A percentile compares a stretch with the other conserved stretches of the same genome.
Conservation (phyloP, 2,113 vertebrate genomes). For the Eira barbara region DNA sequence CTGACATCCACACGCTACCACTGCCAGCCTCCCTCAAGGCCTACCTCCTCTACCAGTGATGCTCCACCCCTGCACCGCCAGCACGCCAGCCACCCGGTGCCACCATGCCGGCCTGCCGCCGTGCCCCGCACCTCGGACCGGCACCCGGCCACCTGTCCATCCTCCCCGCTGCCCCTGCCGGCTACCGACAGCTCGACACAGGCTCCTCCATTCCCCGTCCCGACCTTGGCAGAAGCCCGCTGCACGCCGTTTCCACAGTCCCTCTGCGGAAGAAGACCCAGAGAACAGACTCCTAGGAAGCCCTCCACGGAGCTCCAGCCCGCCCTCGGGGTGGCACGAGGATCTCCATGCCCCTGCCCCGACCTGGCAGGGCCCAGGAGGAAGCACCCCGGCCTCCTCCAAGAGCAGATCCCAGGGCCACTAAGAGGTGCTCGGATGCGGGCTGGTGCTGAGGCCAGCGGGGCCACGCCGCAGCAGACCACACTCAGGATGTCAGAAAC, state of each 20-base stretch:
- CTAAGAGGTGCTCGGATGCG: conserved; percentile 33
- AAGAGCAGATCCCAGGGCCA: neutral
- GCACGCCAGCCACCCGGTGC: neutral
- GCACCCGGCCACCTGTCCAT: conserved; percentile 29
- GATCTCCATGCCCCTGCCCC: neutral
- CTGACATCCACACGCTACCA: conserved; percentile 92
- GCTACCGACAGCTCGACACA: neutral
- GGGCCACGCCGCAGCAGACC: fast-evolving
- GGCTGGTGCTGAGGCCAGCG: neutral
- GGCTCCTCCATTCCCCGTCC: neutral
- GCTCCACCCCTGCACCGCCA: neutral
- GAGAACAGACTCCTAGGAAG: conserved; percentile 33
- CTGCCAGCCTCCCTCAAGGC: conserved; percentile 97
- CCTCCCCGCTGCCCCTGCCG: neutral
- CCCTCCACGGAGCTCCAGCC: neutral
- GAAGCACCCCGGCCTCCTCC: neutral
- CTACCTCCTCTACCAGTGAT: conserved; percentile 99
- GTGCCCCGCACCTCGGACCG: neutral
- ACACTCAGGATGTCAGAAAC: conserved; percentile 23
- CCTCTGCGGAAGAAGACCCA: neutral
- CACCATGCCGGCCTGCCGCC: conserved; percentile 38
- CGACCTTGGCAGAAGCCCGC: neutral
- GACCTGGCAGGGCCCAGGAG: neutral
- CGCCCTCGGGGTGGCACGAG: neutral
- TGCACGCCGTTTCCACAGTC: neutral